Base-by-base conservation (phyloP, 2,113 vertebrate species). In the Tachuris rubrigastra region DNA sequence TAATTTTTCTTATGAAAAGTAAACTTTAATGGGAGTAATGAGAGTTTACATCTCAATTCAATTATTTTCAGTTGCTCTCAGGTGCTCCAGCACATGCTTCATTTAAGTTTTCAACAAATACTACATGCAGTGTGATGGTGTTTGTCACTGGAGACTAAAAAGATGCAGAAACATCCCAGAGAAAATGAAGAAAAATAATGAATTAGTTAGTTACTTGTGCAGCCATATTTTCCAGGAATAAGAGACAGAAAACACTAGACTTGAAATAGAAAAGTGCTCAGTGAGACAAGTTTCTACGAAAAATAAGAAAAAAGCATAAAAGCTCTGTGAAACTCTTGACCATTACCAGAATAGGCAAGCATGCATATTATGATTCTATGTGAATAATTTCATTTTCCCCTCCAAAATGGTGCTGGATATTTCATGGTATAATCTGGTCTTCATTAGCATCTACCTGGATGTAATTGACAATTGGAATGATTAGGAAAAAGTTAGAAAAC, bases 61-160 rank as follows among this genome's bases (percentile, higher is more conserved):
- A 81, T 98, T 97, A 97, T 94, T 96, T 98, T 97, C 96, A 95
- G 97, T 98, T 98, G 97, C 97, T 98, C 98, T 98, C 97, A 98
- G 97, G 97, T 98, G 97, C 79, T 97, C 83, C 91, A 94, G 19
- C 53, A 91, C 90, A 97, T 67, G 95, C 94, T 98, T 98, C 92
- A 86, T 98, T 98, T 98, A 97, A 86, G 96, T 96, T 92, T 74
- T 65, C 93, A 96, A 96, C 97, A 96, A 97, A 97, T 95, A 93
- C 96, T 87, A 73, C 71, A 78, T 20, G 5, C 58, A 90, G 59
- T 27, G 44, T 73, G 31, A 53, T 94, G 73, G 66, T 95, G 74
- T 92, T 94, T 97, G 67, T 85, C 86, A 83, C 66, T 59, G 21
- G 95, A 93, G 85, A 97, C 75, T 66, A 41, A 71, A 82, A 94